Evolutionary conservation across 2,888 invertebrate genomes (phyloP).

Genomic region (Leptogaster cylindrica): DNA sequence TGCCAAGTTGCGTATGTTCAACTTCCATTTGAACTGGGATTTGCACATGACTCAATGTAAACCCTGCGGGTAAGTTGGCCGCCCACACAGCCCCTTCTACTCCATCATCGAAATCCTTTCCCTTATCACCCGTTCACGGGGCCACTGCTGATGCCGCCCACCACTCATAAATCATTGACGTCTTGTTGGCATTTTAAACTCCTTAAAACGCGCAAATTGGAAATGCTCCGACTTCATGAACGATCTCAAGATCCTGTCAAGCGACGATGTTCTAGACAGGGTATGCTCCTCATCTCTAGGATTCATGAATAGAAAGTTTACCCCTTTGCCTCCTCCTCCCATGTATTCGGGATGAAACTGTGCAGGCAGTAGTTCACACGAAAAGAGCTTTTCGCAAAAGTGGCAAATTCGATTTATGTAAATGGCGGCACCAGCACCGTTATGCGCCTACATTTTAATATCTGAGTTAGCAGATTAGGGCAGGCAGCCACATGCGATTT

Average conservation of each 20-base stretch:
- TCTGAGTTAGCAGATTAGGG: conserved; percentile 39
- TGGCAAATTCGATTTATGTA: conserved; percentile 38
- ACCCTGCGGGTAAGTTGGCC: conserved; percentile 62
- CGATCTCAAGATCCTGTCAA: neutral
- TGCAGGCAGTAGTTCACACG: neutral
- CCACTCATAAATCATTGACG: conserved; percentile 23
- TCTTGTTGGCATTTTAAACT: conserved; percentile 14
- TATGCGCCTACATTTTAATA: conserved; percentile 35
- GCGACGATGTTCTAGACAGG: neutral
- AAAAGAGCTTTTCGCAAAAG: conserved; percentile 11
- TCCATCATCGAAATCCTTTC: conserved; percentile 8
- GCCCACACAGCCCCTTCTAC: neutral
- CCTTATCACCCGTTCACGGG: too few relatives aligned
- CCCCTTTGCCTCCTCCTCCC: neutral
- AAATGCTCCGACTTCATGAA: neutral
- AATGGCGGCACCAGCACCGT: conserved; percentile 8
- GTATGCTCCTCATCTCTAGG: too few relatives aligned
- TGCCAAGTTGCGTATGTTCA: conserved; percentile 62
- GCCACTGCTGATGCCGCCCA: conserved; percentile 14
- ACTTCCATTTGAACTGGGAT: conserved; percentile 63
- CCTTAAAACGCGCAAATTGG: conserved; percentile 18
- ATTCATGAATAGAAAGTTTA: too few relatives aligned
- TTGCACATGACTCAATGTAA: conserved; percentile 63
- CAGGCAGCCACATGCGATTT: conserved; percentile 19
- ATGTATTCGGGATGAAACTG: neutral